phyloP scores from a whole-genome alignment of 2,888 invertebrate species.

The Nycteola revayana region DNA sequence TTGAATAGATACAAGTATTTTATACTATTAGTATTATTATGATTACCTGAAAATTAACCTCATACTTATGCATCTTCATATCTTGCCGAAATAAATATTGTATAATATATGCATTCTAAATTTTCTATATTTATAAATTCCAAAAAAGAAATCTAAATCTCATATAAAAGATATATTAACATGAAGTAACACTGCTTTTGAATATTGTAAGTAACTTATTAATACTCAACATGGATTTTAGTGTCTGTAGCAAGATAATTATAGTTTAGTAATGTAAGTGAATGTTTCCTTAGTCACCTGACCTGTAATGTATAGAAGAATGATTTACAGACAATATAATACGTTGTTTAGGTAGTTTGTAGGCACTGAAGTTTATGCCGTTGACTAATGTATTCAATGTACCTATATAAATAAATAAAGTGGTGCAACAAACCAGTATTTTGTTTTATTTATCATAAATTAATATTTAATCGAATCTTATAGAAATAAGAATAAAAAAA shows the following conservation, averaged over 20 bases:
- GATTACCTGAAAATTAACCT: too few species aligned
- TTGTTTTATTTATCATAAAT: conserved; percentile 15
- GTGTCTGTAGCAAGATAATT: conserved; percentile 34
- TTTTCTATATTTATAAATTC: conserved; percentile 62
- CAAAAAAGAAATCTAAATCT: conserved; percentile 25
- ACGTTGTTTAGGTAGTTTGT: conserved; percentile 79
- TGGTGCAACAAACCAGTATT: conserved; percentile 53
- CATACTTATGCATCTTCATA: conserved; percentile 10
- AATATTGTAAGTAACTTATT: conserved; percentile 29
- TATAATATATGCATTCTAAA: conserved; percentile 38
- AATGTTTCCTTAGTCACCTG: conserved; percentile 61
- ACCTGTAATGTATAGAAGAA: conserved; percentile 65
- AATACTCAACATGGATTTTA: conserved; percentile 26
- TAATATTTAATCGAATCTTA: too few species aligned
- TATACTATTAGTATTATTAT: too few species aligned
- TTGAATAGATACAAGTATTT: too few species aligned
- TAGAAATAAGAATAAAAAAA: too few species aligned
- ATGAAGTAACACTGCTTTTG: conserved; percentile 34
- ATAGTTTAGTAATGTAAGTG: conserved; percentile 41
- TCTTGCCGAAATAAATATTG: conserved; percentile 27
- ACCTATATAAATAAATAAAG: conserved; percentile 70
- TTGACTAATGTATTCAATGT: conserved; percentile 77
- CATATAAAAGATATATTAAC: conserved; percentile 24
- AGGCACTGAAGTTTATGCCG: conserved; percentile 80
- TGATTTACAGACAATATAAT: conserved; percentile 75